A percentile compares a stretch with the other conserved stretches of the same genome.
phyloP scores from a whole-genome alignment of 2,888 invertebrate genomes.

The Bembecia ichneumoniformis region DNA sequence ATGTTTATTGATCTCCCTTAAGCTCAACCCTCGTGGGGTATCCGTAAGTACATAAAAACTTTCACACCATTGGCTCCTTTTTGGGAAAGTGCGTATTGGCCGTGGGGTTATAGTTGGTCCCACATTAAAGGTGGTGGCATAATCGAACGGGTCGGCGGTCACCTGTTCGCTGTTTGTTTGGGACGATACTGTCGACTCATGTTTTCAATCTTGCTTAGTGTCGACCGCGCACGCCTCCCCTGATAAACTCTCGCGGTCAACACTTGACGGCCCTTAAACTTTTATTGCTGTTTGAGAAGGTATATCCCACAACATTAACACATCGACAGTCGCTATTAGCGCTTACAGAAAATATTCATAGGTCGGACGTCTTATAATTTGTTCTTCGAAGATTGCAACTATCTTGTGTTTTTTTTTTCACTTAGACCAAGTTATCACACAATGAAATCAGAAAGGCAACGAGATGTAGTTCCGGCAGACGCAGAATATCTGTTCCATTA shows the following conservation, averaged over 20 bases:
- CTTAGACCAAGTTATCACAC: no score
- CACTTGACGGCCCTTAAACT: conserved; percentile 19
- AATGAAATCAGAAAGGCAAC: no score
- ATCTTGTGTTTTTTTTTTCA: no score
- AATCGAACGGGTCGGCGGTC: conserved; percentile 18
- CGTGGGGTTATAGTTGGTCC: conserved; percentile 1
- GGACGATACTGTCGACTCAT: conserved; percentile 28
- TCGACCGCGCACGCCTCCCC: neutral
- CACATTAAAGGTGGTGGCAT: conserved; percentile 4
- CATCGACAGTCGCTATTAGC: neutral
- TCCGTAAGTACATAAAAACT: conserved; percentile 4
- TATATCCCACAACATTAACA: conserved; percentile 1
- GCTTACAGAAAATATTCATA: no score
- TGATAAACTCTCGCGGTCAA: conserved; percentile 9
- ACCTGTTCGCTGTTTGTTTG: conserved; percentile 24
- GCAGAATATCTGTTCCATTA: no score
- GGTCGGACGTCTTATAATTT: no score
- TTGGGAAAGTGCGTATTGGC: neutral
- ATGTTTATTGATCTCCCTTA: no score
- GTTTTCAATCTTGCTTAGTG: conserved; percentile 25
- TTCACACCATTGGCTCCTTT: conserved; percentile 19
- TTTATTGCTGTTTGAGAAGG: conserved; percentile 28
- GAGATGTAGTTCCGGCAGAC: no score
- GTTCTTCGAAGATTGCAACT: no score
- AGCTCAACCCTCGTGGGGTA: no score